These are phyloP conservation scores for Procavia capensis DNA, from an alignment of 2,113 vertebrate genomes.

Conservation along the genomic window DNA sequence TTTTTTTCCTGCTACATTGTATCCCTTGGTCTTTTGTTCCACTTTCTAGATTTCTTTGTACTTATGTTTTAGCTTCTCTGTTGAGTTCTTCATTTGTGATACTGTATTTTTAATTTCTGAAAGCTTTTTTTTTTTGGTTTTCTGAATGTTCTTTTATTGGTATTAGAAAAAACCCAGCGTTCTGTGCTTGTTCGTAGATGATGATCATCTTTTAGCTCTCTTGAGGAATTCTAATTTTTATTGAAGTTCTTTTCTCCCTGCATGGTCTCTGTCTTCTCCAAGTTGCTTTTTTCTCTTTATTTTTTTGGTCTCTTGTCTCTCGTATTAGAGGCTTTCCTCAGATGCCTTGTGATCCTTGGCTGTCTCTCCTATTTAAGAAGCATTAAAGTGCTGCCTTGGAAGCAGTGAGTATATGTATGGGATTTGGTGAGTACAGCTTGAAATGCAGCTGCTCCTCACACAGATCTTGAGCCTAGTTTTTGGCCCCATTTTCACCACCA, in stretches of 20 bases:
- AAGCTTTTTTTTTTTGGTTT: background rate
- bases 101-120: slow-evolving; percentile 33
- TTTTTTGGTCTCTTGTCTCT: slow-evolving; percentile 22
- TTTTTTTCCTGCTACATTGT: background rate
- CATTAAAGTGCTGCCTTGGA: background rate
- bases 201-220: background rate
- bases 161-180: background rate
- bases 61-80: background rate
- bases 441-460: slow-evolving; percentile 2
- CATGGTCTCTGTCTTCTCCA: background rate
- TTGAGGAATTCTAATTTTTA: background rate
- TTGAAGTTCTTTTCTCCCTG: background rate
- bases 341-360: background rate
- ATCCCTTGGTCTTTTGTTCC: background rate
- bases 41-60: slow-evolving; percentile 12
- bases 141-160: slow-evolving; percentile 23
- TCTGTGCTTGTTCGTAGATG: background rate
- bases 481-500: background rate
- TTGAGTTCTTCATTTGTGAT: background rate
- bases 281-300: background rate
- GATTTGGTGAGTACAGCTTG: background rate
- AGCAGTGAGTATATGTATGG: background rate
- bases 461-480: slow-evolving; percentile 29
- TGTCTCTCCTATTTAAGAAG: slow-evolving; percentile 13
- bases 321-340: background rate